phyloP scores from a whole-genome alignment of 2,797 vertebrate genomes.

The Poecilia wingei region DNA sequence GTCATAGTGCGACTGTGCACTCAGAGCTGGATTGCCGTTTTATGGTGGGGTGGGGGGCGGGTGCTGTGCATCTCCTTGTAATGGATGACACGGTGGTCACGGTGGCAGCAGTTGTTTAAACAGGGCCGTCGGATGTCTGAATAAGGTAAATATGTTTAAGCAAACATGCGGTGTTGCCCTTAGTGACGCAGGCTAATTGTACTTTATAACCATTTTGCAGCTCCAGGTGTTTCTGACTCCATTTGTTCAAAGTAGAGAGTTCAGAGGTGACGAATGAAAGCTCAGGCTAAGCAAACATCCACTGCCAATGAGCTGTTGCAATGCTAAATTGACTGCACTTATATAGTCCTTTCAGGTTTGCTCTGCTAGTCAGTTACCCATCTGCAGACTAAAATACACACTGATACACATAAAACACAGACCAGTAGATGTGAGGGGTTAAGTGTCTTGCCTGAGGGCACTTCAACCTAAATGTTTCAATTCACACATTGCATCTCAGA shows the following conservation, averaged over 20 bases:
- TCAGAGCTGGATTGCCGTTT: slow-evolving; percentile 25
- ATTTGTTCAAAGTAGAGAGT: slow-evolving; percentile 8
- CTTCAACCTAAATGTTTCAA: not conserved
- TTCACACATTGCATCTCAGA: not conserved
- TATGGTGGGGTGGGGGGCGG: not conserved
- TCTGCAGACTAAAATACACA: not conserved
- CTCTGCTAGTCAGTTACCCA: not conserved
- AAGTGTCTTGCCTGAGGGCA: not conserved
- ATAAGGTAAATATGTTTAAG: slow-evolving; percentile 4
- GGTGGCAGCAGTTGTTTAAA: slow-evolving; percentile 28
- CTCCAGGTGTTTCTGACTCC: slow-evolving; percentile 12
- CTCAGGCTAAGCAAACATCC: slow-evolving; percentile 30
- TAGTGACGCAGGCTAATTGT: not conserved
- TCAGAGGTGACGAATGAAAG: slow-evolving; percentile 16
- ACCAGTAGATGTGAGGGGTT: not conserved
- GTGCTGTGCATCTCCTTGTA: slow-evolving; percentile 18
- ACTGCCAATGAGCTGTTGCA: not conserved
- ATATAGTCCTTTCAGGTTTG: not conserved
- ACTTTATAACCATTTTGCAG: not conserved
- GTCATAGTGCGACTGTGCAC: slow-evolving; percentile 18
- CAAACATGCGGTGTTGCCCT: not conserved
- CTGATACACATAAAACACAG: not conserved
- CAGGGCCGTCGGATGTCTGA: slow-evolving; percentile 13
- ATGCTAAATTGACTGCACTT: not conserved
- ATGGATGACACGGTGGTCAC: slow-evolving; percentile 25